These are phyloP conservation scores for Aplidium turbinatum DNA, from an alignment of 23 tunicate species.

Conservation along the genomic window DNA sequence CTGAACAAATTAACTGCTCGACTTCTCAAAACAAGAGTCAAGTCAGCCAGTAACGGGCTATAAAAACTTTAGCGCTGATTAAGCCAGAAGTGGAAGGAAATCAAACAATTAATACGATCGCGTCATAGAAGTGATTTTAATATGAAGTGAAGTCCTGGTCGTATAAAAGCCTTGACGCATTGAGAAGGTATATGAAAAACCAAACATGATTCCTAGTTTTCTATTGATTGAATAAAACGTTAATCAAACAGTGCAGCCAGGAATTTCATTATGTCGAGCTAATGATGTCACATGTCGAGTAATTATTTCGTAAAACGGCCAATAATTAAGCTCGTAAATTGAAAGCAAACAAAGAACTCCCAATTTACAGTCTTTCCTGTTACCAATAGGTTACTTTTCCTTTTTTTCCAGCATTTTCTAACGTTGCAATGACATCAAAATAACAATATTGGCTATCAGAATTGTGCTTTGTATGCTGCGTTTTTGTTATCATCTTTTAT, in stretches of 20 bases:
- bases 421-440: too few relatives aligned
- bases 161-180: background rate
- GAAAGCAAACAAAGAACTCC: conserved; percentile 32
- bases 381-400: too few relatives aligned
- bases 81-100: conserved; percentile 13
- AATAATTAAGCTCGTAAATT: conserved; percentile 51
- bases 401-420: too few relatives aligned
- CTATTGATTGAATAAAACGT: conserved; percentile 35
- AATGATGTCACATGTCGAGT: conserved; percentile 31
- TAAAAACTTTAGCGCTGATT: conserved; percentile 11
- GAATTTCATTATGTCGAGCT: conserved; percentile 1
- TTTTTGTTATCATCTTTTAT: too few relatives aligned
- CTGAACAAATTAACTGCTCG: too few relatives aligned
- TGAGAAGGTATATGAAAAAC: background rate
- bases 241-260: conserved; percentile 9
- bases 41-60: too few relatives aligned
- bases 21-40: too few relatives aligned
- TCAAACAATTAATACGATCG: conserved; percentile 26
- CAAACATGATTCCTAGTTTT: background rate
- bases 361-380: too few relatives aligned
- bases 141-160: background rate
- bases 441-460: too few relatives aligned
- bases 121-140: conserved; percentile 35
- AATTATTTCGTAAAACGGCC: conserved; percentile 35
- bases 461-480: too few relatives aligned